A percentile compares a stretch with the other conserved stretches of the same genome.
These are phyloP conservation scores for Microplitis demolitor DNA, from an alignment of 1,140 invertebrate genomes.

Conservation along the genomic window DNA sequence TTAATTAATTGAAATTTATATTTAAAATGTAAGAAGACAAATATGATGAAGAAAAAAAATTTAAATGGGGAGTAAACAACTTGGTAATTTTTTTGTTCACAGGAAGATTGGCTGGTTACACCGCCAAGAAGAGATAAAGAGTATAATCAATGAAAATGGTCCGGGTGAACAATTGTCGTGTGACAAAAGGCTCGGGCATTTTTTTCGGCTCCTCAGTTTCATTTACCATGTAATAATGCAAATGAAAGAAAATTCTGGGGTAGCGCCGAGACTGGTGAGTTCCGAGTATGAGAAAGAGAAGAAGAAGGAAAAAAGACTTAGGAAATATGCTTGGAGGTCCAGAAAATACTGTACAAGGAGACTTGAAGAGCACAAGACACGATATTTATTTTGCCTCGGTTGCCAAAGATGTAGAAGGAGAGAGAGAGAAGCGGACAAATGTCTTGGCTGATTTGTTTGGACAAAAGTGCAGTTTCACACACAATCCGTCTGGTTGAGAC, in stretches of 20 bases:
- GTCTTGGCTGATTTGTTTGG: slow-evolving; percentile 2
- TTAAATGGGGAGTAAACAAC: neutral
- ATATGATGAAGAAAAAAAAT: neutral
- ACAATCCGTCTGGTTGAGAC: neutral
- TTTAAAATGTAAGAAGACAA: neutral
- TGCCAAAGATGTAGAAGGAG: neutral
- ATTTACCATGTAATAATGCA: slow-evolving; percentile 58
- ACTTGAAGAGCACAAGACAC: neutral
- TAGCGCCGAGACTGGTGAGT: neutral
- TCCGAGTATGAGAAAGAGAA: slow-evolving; percentile 1
- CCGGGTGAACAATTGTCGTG: slow-evolving; percentile 56
- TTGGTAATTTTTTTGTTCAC: neutral
- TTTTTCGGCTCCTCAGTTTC: slow-evolving; percentile 57
- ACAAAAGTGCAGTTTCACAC: slow-evolving; percentile 11
- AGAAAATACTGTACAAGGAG: too few relatives aligned
- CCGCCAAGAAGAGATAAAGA: slow-evolving; percentile 39
- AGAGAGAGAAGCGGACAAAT: neutral
- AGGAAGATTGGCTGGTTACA: slow-evolving; percentile 29
- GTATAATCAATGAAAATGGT: slow-evolving; percentile 53
- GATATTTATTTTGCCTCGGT: neutral
- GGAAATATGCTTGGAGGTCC: neutral
- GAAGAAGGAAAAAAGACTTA: neutral
- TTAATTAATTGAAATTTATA: neutral
- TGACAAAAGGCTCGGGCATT: slow-evolving; percentile 55
- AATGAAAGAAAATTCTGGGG: slow-evolving; percentile 56